Evolutionary conservation across 2,113 vertebrate species (phyloP), one percentile per base, ranked within the genome.

Genomic region (Pogona vitticeps): DNA sequence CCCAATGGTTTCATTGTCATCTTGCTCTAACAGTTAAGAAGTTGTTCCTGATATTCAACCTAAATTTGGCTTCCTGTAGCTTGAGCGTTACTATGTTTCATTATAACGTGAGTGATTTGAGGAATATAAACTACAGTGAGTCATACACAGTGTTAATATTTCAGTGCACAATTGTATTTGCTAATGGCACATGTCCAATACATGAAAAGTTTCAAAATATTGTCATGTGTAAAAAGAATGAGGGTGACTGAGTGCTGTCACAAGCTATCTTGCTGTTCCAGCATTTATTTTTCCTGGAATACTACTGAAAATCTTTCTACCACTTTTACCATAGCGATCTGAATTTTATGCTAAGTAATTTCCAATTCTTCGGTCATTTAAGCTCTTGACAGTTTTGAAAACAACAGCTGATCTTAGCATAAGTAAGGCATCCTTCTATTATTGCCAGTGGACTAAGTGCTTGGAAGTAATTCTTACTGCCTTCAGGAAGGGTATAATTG

Each of bases 331-430:
- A 1, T 88, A 72, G 77, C 86, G 67, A 59, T 52, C 65, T 0
- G 0, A 92, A 46, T 95, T 93, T 91, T 80, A 83, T 2, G 21
- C 82, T 88, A 9, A 0, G 33, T 76, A 86, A 83, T 28, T 73
- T 72, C 2, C 0, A n/a, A 38, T 85, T 89, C 76, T 84, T 10
- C 0, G 73, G 88, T 78, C 40, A 77, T 85, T 89, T 85, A 84
- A 71, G 85, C 86, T 59, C 65, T 75, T 58, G 3, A 0, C 61
- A 3, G 84, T 67, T 90, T 73, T 80, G 88, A 89, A 94, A 93
- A 91, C 86, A 92, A 65, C 83, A 92, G 87, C 91, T 92, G 84
- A 86, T 88, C 18, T 21, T 71, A 38, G 65, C 80, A 82, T 0
- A 17, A 61, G 18, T 7, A 63, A 23, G 26, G 42, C 83, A 36